A percentile compares a stretch with the other conserved stretches of the same genome.
Conservation (phyloP, 1,140 invertebrate species). For the Temnothorax curvispinosus region DNA sequence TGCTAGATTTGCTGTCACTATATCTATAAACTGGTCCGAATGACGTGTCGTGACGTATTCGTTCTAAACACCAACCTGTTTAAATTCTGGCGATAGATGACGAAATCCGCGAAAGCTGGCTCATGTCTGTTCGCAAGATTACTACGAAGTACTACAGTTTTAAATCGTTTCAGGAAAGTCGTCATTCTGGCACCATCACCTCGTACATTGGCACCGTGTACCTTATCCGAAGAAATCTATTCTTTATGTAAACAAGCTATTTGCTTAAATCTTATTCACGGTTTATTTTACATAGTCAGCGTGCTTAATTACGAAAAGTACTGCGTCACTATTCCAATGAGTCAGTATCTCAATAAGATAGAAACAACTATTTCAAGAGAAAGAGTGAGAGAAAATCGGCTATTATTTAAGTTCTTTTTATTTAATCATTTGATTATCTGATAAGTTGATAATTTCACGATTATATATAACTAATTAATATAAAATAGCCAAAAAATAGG, state of each 20-base stretch:
- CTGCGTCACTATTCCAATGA: conserved; percentile 23
- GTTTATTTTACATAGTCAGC: conserved; percentile 10
- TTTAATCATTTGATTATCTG: neutral
- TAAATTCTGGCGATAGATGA: conserved; percentile 17
- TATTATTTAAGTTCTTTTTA: neutral
- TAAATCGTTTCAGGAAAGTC: conserved; percentile 24
- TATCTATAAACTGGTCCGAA: neutral
- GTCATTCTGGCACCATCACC: neutral
- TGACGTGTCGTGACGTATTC: conserved; percentile 10
- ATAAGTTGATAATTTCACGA: neutral
- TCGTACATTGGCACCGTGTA: neutral
- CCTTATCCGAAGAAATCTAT: neutral
- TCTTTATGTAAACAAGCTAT: neutral
- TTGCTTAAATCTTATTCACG: conserved; percentile 4
- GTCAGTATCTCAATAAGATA: neutral
- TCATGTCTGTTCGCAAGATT: conserved; percentile 16
- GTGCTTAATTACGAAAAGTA: conserved; percentile 3
- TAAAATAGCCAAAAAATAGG: neutral
- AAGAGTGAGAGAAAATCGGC: neutral
- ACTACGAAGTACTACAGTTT: neutral
- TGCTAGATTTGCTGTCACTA: neutral
- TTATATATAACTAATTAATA: neutral
- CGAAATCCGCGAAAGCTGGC: conserved; percentile 11
- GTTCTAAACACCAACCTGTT: conserved; percentile 26
- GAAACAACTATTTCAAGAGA: neutral